Evolutionary conservation across 1,140 invertebrate genomes (phyloP), one percentile per base, ranked within the genome.

Genomic region (Bombus consobrinus): DNA sequence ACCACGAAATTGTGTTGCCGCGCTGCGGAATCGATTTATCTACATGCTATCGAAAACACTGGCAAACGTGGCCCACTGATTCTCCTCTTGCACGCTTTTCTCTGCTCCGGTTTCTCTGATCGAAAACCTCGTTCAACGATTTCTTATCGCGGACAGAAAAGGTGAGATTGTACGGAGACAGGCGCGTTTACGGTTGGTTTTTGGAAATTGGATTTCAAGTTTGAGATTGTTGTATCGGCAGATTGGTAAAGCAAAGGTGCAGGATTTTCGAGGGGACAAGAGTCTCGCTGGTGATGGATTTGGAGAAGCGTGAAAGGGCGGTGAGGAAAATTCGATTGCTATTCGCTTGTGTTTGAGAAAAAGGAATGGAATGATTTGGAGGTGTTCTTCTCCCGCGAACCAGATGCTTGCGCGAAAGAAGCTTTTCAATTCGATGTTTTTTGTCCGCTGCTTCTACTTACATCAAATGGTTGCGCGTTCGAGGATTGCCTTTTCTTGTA

Each of bases 1-100:
- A 80, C 85, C 87, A 41, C 87, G 68, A 76, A 87, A 84, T 83
- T 72, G 57, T 77, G 69, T 72, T 68, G 59, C 41, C 18, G 41
- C 68, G 32, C n/a, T 53, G 6, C 66, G n/a, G 53, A 43, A 88
- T 81, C 86, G 73, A 88, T 74, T 84, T 78, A 81, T 78, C 77
- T 13, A n/a, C 22, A 15, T 43, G 47, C 37, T 62, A 73, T 81
- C 28, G 34, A 59, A 85, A 87, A 78, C 64, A 59, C 34, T 12
- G 75, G n/a, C n/a, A 47, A 47, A 18, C 32, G 25, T 37, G 66
- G 22, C 15, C 22, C 66, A 43, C 62, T 47, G 41, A 79, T n/a
- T 39, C 66, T 39, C 25, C 34, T 10, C 37, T 28, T 15, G 6
- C 3, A 5, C 69, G 39, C 1, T 18, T 15, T n/a, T 9, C 57